Base-by-base conservation (phyloP, 2,113 vertebrate genomes). In the Sylvilagus bachmani region DNA sequence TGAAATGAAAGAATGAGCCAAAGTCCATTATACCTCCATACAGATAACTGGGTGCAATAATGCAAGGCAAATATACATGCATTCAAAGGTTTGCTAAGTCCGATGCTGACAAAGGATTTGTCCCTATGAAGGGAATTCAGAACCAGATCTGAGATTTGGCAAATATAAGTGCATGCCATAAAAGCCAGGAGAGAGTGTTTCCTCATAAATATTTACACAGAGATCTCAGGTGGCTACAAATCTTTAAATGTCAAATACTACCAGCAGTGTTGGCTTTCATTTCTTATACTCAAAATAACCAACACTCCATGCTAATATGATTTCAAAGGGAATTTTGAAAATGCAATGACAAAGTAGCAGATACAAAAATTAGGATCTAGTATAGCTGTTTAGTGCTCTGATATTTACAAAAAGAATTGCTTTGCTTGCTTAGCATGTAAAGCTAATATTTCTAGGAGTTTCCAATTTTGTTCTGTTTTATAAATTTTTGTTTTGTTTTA, bases 211-310 rank as follows among this genome's bases (percentile, higher is more conserved):
- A 94, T 97, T 95, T 93, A 95, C 78, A 73, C 8, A 70, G 53
- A 77, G 31, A 66, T 91, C 84, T 93, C 88, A 74, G 84, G 84
- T 89, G 84, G 55, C 66, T 22, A 77, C 31, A 94, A 91, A 91
- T 89, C 62, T 75, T 55, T 90, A 96, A 97, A 95, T 97, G 90
- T 96, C 89, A 95, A 86, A 79, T 86, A 71, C 73, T 69, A 88
- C 66, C 2, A 31, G 44, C 90, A 86, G 36, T 66, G 58, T 74
- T 75, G 67, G 53, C 80, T 89, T 83, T 89, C 25, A 62, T 86
- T 93, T 93, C 36, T 84, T 49, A 31, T 22, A 82, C 51, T 86
- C 61, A 71, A 95, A 96, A 84, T 82, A 95, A 67, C 91, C 92
- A 86, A 75, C 80, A 86, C 53, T 89, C 58, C 62, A 75, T 22